Evolutionary conservation across 2,797 vertebrate genomes (phyloP).

Genomic region (Muraenolepis orangiensis): DNA sequence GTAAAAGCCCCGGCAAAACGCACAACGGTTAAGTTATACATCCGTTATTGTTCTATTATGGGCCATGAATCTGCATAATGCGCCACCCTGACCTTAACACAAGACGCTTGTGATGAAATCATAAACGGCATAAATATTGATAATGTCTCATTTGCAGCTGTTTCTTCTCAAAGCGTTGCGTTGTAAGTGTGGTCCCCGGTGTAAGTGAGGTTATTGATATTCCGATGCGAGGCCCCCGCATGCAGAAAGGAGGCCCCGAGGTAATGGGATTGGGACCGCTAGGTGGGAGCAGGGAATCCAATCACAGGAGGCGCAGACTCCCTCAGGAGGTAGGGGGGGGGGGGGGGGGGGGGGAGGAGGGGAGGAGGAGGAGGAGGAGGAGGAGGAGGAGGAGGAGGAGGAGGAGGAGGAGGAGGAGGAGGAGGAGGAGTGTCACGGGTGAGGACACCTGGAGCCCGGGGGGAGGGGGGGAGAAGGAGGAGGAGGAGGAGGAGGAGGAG

Average conservation of each 20-base stretch:
- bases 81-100: conserved; percentile 48
- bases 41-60: conserved; percentile 34
- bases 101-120: conserved; percentile 54
- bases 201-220: conserved; percentile 56
- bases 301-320: conserved; percentile 49
- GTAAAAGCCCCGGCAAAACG: neutral
- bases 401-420: conserved; percentile 37
- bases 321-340: conserved; percentile 13
- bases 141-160: conserved; percentile 48
- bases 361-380: no score
- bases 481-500: no score
- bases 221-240: conserved; percentile 13
- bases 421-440: no score
- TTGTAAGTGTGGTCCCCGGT: conserved; percentile 37
- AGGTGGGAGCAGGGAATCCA: conserved; percentile 47
- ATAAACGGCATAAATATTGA: conserved; percentile 57
- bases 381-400: conserved; percentile 29
- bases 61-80: conserved; percentile 49
- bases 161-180: conserved; percentile 50
- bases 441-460: no score
- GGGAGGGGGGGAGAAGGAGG: no score
- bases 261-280: conserved; percentile 56
- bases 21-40: conserved; percentile 14
- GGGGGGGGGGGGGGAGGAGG: neutral
- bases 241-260: conserved; percentile 20